These are phyloP conservation scores for Anastrepha ludens DNA, from an alignment of 1,140 invertebrate species.

Conservation along the genomic window DNA sequence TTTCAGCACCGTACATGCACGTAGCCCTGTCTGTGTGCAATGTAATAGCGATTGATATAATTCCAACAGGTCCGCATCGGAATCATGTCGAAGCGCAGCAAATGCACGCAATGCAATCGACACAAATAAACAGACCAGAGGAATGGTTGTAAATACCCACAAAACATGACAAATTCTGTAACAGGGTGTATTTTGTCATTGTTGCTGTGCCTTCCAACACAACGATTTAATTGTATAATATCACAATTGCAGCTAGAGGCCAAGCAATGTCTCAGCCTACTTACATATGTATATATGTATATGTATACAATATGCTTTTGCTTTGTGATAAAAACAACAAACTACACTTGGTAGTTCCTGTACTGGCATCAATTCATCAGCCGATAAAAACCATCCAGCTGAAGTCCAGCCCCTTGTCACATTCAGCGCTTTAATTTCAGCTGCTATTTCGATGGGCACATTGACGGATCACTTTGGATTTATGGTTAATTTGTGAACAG, in stretches of 20 bases:
- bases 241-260: neutral
- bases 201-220: neutral
- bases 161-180: conserved; percentile 30
- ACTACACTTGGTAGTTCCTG: too few relatives aligned
- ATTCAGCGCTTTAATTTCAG: neutral
- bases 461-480: conserved; percentile 44
- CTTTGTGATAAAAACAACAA: too few relatives aligned
- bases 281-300: too few relatives aligned
- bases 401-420: neutral
- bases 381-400: neutral
- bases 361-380: neutral
- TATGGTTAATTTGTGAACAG: conserved; percentile 42
- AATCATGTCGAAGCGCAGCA: neutral
- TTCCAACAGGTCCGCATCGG: conserved; percentile 5
- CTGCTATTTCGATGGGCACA: conserved; percentile 3
- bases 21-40: neutral
- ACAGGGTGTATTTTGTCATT: neutral
- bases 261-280: too few relatives aligned
- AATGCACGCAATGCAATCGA: conserved; percentile 18
- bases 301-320: too few relatives aligned
- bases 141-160: neutral
- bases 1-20: neutral
- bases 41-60: conserved; percentile 11
- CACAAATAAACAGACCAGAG: neutral
- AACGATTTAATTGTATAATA: neutral